phyloP scores from a whole-genome alignment of 2,113 vertebrate species.

The rabbit (Oryctolagus cuniculus) region DNA sequence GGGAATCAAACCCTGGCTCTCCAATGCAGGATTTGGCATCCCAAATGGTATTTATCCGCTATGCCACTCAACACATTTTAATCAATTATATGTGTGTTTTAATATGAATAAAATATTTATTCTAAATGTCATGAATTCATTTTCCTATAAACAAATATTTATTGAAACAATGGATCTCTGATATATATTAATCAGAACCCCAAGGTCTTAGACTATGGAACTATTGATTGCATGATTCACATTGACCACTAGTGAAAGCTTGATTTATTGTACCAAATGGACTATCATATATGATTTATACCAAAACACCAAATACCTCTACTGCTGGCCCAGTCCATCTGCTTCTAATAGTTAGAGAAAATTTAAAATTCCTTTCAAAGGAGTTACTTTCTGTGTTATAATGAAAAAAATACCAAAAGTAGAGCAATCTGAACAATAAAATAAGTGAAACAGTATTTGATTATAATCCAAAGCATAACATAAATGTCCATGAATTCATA shows the following conservation, averaged over 20 bases:
- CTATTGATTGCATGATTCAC: not conserved
- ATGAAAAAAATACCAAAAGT: not conserved
- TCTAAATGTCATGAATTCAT: not conserved
- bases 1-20: too few relatives aligned
- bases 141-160: not conserved
- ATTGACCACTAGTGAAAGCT: not conserved
- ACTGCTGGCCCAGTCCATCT: not conserved
- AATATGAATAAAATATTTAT: conserved; percentile 53
- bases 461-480: not conserved
- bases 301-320: not conserved
- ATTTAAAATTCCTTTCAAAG: not conserved
- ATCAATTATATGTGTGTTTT: not conserved
- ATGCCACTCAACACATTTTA: not conserved
- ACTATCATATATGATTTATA: not conserved
- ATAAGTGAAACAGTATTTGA: not conserved
- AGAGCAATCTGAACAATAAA: not conserved
- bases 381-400: not conserved
- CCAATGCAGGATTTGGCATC: too few relatives aligned
- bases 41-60: too few relatives aligned
- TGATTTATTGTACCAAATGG: not conserved
- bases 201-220: not conserved
- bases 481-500: too few relatives aligned
- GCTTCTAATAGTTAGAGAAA: not conserved
- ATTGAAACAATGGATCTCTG: too few relatives aligned
- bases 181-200: not conserved